Evolutionary conservation across 92 coral and sea anemone species (phyloP), one percentile per base, ranked within the genome.

Genomic region (Heteractis magnifica): DNA sequence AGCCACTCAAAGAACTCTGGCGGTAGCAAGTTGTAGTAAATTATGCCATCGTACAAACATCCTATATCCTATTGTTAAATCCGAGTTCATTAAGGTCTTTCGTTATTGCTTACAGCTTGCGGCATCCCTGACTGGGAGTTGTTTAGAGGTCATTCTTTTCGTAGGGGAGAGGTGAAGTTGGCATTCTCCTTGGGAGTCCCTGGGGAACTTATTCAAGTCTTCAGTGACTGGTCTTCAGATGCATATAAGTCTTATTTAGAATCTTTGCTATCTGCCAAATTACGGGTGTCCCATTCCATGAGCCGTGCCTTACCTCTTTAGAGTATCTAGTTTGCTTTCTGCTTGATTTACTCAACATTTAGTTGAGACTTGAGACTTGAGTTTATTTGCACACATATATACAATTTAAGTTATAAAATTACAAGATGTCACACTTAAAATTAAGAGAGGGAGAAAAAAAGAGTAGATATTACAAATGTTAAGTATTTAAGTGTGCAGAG

Each of bases 91-190:
- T 34, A 15, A 78, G 23, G 50, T 78, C n/a, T 14, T 64, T 19
- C 49, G 59, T 50, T 23, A 8, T 2, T 18, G 72, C 18, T 14
- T 65, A 6, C 72, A 15, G n/a, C 72, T 15, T 4, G 72, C 72
- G 68, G 84, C 15, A 21, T 51, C 51, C 13, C 59, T 4, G 74
- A 78, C 65, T 7, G 11, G 26, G n/a, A 58, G 6, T 50, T 14
- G 62, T 81, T 81, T 44, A 15, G 77, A 18, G 84, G 84, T 11
- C 84, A 81, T 49, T 81, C 84, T 18, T 81, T 81, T 55, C 56
- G 68, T 18, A 52, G 77, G n/a, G 84, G 84, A 3, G 51, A 49
- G 56, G 84, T 77, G 4, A 71, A n/a, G 0, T 81, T 77, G 77
- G 84, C 84, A 8, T 81, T 81, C 72, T 58, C 50, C 14, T n/a